A percentile compares a stretch with the other conserved stretches of the same genome.
Evolutionary conservation across 2,113 vertebrate genomes (phyloP).

Genomic region (Pollimyrus isidori): DNA sequence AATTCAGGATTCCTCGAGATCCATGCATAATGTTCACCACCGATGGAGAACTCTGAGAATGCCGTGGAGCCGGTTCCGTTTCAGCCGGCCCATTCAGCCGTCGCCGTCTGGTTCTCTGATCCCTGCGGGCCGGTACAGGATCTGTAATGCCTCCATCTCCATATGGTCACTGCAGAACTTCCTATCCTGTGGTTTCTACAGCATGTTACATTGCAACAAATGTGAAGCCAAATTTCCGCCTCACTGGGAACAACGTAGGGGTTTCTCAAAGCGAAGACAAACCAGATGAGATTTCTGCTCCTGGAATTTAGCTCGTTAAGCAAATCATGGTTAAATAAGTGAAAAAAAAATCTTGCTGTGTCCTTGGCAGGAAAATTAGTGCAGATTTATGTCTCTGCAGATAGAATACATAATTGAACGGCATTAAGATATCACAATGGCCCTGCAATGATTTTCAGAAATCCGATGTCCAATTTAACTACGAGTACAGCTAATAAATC

Average conservation of each 20-base stretch:
- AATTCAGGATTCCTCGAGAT: background rate
- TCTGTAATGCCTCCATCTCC: background rate
- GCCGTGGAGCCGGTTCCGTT: background rate
- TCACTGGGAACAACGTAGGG: background rate
- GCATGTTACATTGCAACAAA: background rate
- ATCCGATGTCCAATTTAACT: background rate
- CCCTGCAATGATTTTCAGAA: background rate
- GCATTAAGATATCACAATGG: constrained; percentile 13
- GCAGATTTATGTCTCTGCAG: constrained; percentile 16
- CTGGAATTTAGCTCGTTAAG: constrained; percentile 8
- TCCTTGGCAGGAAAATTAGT: constrained; percentile 10
- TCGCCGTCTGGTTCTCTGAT: background rate
- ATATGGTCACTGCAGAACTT: constrained; percentile 1
- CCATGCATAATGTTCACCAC: background rate
- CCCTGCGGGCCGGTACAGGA: background rate
- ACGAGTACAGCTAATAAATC: constrained; percentile 10
- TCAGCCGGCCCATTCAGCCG: background rate
- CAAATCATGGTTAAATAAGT: background rate
- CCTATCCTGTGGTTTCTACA: background rate
- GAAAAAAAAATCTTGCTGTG: background rate
- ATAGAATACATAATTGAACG: constrained; percentile 15
- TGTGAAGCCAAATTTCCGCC: background rate
- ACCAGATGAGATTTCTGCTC: background rate
- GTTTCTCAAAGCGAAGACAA: background rate
- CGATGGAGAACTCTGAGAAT: background rate